phyloP scores from a whole-genome alignment of 2,888 invertebrate genomes.

The Phrixothrix hirtus region DNA sequence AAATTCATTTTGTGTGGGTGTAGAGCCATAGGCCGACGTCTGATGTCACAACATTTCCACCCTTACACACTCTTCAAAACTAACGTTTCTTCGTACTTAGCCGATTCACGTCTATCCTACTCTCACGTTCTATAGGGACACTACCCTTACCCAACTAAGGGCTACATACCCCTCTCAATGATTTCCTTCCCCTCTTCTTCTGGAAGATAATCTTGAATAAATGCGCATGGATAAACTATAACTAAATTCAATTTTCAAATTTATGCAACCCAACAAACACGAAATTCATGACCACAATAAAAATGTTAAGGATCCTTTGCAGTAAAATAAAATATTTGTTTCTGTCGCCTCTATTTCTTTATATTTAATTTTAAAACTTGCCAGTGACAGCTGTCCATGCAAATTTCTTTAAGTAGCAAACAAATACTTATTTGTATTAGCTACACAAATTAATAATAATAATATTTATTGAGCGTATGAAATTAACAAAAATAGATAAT shows the following conservation, averaged over 20 bases:
- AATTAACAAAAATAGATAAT: no score
- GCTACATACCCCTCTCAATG: slow-evolving; percentile 38
- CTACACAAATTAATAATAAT: no score
- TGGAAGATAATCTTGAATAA: background rate
- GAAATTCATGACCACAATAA: background rate
- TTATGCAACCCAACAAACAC: slow-evolving; percentile 13
- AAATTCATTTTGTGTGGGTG: slow-evolving; percentile 25
- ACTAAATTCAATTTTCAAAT: background rate
- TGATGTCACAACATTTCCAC: slow-evolving; percentile 31
- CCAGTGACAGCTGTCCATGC: no score
- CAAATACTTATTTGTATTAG: no score
- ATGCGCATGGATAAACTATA: slow-evolving; percentile 5
- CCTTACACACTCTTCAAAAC: slow-evolving; percentile 16
- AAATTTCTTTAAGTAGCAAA: no score
- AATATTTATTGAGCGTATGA: no score
- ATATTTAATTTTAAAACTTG: no score
- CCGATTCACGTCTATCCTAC: slow-evolving; percentile 25
- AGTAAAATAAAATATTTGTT: no score
- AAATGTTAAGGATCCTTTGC: no score
- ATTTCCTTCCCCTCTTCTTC: slow-evolving; percentile 28
- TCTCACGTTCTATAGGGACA: slow-evolving; percentile 27
- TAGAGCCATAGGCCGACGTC: slow-evolving; percentile 12
- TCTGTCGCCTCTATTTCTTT: no score
- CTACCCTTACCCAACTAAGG: slow-evolving; percentile 41
- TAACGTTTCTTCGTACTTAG: slow-evolving; percentile 22